A percentile compares a stretch with the other conserved stretches of the same genome.
phyloP scores from a whole-genome alignment of 2,113 vertebrate genomes.

The Paradoxurus hermaphroditus region DNA sequence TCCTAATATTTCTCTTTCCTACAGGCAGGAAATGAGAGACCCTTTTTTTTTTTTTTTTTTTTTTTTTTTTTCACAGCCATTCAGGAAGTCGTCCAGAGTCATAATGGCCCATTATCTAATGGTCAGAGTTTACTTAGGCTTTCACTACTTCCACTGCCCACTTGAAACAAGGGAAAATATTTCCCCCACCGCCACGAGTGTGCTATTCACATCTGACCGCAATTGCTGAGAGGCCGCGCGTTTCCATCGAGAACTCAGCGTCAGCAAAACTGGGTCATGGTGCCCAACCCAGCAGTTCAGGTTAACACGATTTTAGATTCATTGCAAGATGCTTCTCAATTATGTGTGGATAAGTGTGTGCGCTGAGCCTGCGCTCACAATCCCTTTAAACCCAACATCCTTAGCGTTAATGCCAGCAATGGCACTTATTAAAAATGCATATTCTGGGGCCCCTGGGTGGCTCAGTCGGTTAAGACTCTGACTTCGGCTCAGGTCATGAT shows the following conservation, averaged over 20 bases:
- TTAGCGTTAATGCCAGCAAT: rapidly evolving
- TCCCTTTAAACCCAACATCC: background rate
- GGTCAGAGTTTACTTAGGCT: constrained; percentile 83
- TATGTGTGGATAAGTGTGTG: background rate
- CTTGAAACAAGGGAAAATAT: constrained; percentile 58
- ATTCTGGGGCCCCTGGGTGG: too few relatives aligned
- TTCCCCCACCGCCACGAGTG: background rate
- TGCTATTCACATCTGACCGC: constrained; percentile 11
- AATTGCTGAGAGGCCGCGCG: background rate
- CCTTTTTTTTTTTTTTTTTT: constrained; percentile 79
- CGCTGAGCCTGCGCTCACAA: rapidly evolving
- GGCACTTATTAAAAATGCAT: rapidly evolving
- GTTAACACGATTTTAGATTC: rapidly evolving
- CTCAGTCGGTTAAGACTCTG: too few relatives aligned
- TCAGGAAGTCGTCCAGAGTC: constrained; percentile 85
- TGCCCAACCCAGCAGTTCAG: background rate
- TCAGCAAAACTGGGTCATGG: rapidly evolving
- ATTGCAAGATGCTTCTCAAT: background rate
- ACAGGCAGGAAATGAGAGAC: constrained; percentile 75
- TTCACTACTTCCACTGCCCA: constrained; percentile 78
- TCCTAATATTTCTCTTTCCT: constrained; percentile 74
- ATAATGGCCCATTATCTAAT: constrained; percentile 84
- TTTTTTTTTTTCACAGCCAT: constrained; percentile 79
- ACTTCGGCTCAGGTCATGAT: too few relatives aligned
- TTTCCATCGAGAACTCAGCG: background rate